A percentile compares a stretch with the other conserved stretches of the same genome.
Conservation (phyloP, 2,797 vertebrate genomes). For the Melanotaenia parkinsoni region DNA sequence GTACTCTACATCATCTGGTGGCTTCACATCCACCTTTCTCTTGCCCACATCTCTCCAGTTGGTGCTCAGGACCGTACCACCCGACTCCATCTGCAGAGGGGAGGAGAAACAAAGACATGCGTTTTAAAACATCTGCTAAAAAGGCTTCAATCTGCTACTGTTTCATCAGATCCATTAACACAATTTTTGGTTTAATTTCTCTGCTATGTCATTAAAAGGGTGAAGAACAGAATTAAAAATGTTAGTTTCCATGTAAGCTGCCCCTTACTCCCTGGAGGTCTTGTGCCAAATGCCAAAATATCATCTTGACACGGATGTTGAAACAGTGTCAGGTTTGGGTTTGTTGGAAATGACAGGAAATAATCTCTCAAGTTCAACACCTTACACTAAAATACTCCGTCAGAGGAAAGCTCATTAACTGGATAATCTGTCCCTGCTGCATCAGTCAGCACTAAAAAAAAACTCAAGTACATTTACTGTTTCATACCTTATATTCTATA, state of each 20-base stretch:
- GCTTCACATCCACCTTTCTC: constrained; percentile 93
- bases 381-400: neutral
- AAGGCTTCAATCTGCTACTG: constrained; percentile 13
- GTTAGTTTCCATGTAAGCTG: too few species aligned
- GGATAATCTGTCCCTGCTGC: constrained; percentile 5
- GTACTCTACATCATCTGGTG: constrained; percentile 93
- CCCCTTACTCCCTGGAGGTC: too few species aligned
- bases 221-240: neutral
- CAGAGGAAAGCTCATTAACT: constrained; percentile 26
- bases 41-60: constrained; percentile 96
- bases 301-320: neutral
- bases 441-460: neutral
- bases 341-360: constrained; percentile 16
- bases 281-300: neutral
- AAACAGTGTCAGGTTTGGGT: neutral
- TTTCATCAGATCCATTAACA: neutral
- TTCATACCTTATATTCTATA: neutral
- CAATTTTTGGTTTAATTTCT: neutral
- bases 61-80: constrained; percentile 97
- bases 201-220: neutral
- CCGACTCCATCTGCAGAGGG: constrained; percentile 92
- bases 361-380: constrained; percentile 9
- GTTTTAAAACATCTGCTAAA: constrained; percentile 39
- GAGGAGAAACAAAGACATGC: constrained; percentile 21
- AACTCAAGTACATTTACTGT: neutral